Evolutionary conservation across 2,797 vertebrate species (phyloP), one percentile per base, ranked within the genome.

Genomic region (Parauchenoglanis punctatus): DNA sequence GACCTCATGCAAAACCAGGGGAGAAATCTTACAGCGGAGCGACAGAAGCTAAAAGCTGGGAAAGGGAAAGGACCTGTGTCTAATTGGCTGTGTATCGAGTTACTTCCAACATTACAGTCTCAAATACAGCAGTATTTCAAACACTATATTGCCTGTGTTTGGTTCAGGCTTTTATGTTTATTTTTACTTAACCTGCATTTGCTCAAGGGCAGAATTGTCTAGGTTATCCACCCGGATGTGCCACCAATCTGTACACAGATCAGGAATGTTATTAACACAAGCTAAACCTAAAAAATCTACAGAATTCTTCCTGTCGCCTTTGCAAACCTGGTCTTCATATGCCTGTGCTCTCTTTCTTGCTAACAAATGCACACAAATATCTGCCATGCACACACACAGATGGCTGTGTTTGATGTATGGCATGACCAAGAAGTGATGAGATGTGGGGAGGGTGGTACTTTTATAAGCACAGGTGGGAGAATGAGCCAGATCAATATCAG

Each of bases 401-500:
- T 35, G 76, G 85, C 65, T 73, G 44, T 87, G 13, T 90, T 49
- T 83, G 87, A 88, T 87, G 40, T 75, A 87, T 90, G 85, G 76
- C 56, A 35, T 84, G 63, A 52, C 56, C 23, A 70, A 59, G n/a
- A 46, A 46, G n/a, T 63, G 70, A 59, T 85, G 49, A 83, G 20
- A 28, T 67, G 28, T 63, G 59, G 54, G 52, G 59, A 89, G 63
- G 25, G 18, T 87, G 88, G 70, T 70, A 54, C 35, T 52, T 56
- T 68, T 81, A 81, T 76, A 80, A 87, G 85, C 87, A 89, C 80
- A 91, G 65, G 87, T 89, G 63, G 90, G 58, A 85, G 84, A 73
- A 87, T 58, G 80, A 83, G 78, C 25, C 72, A 88, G 86, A 89
- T 91, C 88, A 86, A 91, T 91, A 90, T 68, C 80, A 10, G n/a